Conservation (phyloP, 1,140 invertebrate genomes). For the Sesamia nonagrioides region DNA sequence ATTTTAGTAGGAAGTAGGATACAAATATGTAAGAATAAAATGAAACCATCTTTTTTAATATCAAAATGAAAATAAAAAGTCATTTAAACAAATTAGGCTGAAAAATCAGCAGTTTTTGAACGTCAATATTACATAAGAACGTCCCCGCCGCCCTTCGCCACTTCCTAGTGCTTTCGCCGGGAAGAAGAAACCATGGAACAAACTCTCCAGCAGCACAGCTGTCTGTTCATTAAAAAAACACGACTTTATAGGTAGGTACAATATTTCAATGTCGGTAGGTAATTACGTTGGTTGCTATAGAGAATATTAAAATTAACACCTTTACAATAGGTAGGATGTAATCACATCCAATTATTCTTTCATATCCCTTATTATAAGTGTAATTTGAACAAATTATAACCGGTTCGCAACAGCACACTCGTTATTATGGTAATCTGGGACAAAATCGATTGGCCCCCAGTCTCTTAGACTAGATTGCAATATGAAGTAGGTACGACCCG, state of each 20-base stretch:
- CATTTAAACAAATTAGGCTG: no score
- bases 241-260: background rate
- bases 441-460: background rate
- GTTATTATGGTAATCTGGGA: slow-evolving; percentile 18
- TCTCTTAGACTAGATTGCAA: slow-evolving; percentile 11
- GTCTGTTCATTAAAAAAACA: background rate
- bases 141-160: no score
- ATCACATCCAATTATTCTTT: background rate
- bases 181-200: no score
- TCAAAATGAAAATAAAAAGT: no score
- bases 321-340: background rate
- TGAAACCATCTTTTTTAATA: no score
- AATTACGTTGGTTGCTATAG: no score
- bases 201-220: no score
- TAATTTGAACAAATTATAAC: slow-evolving; percentile 28
- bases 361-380: background rate
- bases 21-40: no score
- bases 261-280: background rate
- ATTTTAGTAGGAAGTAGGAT: no score
- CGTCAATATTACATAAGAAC: no score
- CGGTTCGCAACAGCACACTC: background rate
- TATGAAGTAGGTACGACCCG: background rate
- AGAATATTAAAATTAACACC: background rate
- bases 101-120: no score
- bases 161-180: no score